Evolutionary conservation across 2,797 vertebrate species (phyloP).

Genomic region (Phoxinus dragarum): DNA sequence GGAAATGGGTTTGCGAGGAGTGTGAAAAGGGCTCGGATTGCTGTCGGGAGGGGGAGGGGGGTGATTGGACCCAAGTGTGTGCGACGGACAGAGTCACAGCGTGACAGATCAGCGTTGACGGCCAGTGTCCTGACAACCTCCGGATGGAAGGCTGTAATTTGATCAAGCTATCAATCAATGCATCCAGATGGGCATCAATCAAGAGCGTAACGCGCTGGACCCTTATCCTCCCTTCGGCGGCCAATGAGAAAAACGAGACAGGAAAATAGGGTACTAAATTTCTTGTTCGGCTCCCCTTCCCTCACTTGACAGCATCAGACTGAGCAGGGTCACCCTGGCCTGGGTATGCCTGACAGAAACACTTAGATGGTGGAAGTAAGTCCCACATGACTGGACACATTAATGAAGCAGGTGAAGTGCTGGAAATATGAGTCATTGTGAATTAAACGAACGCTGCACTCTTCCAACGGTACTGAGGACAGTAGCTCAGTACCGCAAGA

Average conservation of each 20-base stretch:
- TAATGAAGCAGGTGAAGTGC: conserved; percentile 14
- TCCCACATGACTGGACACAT: conserved; percentile 31
- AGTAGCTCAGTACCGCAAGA: not conserved
- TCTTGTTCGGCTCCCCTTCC: conserved; percentile 26
- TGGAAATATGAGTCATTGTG: not conserved
- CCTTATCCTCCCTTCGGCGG: conserved; percentile 11
- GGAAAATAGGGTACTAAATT: conserved; percentile 37
- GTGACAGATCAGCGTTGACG: conserved; percentile 40
- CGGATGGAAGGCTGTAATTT: conserved; percentile 61
- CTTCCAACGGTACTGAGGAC: not conserved
- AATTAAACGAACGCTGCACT: not conserved
- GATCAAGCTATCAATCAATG: conserved; percentile 62
- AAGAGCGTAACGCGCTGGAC: conserved; percentile 42
- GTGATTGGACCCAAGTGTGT: conserved; percentile 3
- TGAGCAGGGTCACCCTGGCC: conserved; percentile 41
- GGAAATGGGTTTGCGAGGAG: conserved; percentile 40
- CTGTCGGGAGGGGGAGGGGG: not conserved
- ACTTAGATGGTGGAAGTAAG: conserved; percentile 14
- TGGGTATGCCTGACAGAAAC: conserved; percentile 41
- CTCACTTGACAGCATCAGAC: conserved; percentile 12
- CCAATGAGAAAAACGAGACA: conserved; percentile 12
- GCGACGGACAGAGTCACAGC: conserved; percentile 22
- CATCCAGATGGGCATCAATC: conserved; percentile 67
- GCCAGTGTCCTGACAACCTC: conserved; percentile 53
- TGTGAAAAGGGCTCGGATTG: conserved; percentile 38